Evolutionary conservation across 2,888 invertebrate species (phyloP).

Genomic region (Aphrophora alni): DNA sequence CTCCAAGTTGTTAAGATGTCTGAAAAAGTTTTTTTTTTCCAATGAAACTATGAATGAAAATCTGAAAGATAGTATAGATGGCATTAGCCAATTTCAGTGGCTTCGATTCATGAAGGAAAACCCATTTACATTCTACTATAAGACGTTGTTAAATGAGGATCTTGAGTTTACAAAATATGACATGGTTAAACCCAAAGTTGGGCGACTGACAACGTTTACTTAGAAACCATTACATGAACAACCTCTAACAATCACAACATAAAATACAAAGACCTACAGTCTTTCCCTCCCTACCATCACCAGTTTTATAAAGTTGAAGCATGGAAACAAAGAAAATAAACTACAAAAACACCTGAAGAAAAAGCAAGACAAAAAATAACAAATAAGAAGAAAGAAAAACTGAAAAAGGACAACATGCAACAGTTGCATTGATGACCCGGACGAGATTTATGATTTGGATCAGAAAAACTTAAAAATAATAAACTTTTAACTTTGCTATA

Average conservation of each 20-base stretch:
- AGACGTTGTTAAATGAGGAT: conserved; percentile 22
- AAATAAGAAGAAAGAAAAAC: no score
- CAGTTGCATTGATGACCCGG: no score
- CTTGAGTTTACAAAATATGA: neutral
- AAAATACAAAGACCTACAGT: neutral
- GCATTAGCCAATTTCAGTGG: conserved; percentile 33
- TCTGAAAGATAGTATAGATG: conserved; percentile 16
- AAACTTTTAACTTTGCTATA: no score
- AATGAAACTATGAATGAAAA: conserved; percentile 23
- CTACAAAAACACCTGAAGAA: no score
- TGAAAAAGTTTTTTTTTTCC: conserved; percentile 26
- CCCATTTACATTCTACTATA: conserved; percentile 27
- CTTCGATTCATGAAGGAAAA: conserved; percentile 26
- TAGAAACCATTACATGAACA: neutral
- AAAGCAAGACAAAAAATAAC: no score
- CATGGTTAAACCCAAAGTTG: conserved; percentile 22
- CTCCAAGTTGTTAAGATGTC: conserved; percentile 26
- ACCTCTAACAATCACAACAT: neutral
- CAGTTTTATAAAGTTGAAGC: no score
- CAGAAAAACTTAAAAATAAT: no score
- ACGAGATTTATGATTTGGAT: no score
- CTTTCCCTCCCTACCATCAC: no score
- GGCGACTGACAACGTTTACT: neutral
- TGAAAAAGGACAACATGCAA: no score
- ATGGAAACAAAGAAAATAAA: no score